Base-by-base conservation (phyloP, 2,113 vertebrate genomes). In the Eonycteris spelaea region DNA sequence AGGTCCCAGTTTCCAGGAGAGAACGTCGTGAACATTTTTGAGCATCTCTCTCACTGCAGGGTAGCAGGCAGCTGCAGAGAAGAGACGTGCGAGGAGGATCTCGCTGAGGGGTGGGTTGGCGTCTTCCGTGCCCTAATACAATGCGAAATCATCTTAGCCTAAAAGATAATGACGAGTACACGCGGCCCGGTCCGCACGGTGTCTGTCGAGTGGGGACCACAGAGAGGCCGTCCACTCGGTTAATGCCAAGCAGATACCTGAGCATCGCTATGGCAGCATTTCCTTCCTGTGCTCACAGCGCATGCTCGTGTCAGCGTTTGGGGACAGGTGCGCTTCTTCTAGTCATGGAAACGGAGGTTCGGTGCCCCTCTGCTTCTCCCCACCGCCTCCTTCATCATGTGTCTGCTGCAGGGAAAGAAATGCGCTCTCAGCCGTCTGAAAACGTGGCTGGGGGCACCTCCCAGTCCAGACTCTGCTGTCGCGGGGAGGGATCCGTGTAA, bases 341-440 rank as follows among this genome's bases (percentile, higher is more conserved):
- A 26, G 35, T 97, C 35, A 30, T 38, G 30, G 45, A 80, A 59
- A 74, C 78, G 73, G 7, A n/a, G 30, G 67, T 13, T 35, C 35
- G 0, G 0, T 26, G 2, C 55, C 22, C 55, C 6, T 22, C 55
- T 8, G 6, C 55, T 40, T 71, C 59, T 2, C 7, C 9, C 12
- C 11, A 28, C 38, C 18, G 1, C 11, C 40, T 55, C 63, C 43
- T 26, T 8, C 57, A 59, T 14, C 59, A 10, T 4, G 2, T 61
- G 40, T 26, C 48, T 40, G 13, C 63, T 22, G 5, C 4, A 45
- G 40, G 6, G 75, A 43, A 87, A 51, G 11, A 16, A n/a, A 80
- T 22, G 7, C 9, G 24, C 2, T 70, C 12, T 45, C 12, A 7
- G 4, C 15, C 3, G 77, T 11, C 28, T 51, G 53, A 53, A 71